A percentile compares a stretch with the other conserved stretches of the same genome.
Evolutionary conservation across 2,113 vertebrate species (phyloP).

Genomic region (Alectura lathami): DNA sequence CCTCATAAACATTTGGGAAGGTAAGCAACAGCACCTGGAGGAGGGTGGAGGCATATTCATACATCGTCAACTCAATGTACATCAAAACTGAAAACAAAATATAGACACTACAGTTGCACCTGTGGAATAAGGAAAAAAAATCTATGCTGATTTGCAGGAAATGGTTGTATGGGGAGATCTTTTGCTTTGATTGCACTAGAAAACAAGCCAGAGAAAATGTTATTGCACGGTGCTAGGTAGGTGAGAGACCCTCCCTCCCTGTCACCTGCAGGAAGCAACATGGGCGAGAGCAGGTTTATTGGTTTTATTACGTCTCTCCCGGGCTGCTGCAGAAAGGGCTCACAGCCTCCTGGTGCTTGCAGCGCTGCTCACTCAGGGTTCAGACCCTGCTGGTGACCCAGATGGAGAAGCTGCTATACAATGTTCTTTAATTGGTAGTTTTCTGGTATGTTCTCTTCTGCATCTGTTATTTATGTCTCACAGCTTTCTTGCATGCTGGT

Average conservation of each 20-base stretch:
- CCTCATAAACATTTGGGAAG: neutral
- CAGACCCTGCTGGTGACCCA: constrained; percentile 64
- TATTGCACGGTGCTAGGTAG: neutral
- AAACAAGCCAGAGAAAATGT: neutral
- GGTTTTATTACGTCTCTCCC: neutral
- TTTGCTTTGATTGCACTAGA: neutral
- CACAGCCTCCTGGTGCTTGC: neutral
- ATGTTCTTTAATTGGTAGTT: constrained; percentile 55
- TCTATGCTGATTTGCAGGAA: neutral
- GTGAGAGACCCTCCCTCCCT: neutral
- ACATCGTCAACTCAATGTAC: neutral
- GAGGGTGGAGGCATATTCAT: neutral
- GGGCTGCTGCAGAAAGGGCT: neutral
- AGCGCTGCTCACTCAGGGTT: neutral
- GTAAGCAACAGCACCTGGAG: constrained; percentile 17
- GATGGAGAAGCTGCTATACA: constrained; percentile 57
- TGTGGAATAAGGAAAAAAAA: neutral
- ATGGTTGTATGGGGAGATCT: neutral
- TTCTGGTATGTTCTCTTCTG: constrained; percentile 65
- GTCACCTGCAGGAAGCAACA: neutral
- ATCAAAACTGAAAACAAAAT: neutral
- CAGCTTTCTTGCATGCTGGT: constrained; percentile 48
- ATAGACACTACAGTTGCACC: constrained; percentile 4
- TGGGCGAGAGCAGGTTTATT: neutral
- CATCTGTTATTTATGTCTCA: constrained; percentile 66